A percentile compares a stretch with the other conserved stretches of the same genome.
These are phyloP conservation scores for Cuculus canorus DNA, from an alignment of 2,797 vertebrate species.

Conservation along the genomic window DNA sequence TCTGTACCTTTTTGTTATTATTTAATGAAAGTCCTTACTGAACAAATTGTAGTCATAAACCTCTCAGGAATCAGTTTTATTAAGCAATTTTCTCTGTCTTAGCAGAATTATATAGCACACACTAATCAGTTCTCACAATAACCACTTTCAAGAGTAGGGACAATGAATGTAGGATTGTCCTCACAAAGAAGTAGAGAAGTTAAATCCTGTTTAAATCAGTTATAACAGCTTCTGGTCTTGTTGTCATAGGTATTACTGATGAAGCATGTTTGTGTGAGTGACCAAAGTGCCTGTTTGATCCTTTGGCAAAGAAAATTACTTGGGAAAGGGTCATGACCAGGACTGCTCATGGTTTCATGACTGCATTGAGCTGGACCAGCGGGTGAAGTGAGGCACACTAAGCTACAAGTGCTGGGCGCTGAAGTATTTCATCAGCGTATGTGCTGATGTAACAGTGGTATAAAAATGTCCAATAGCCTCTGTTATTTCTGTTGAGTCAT, in stretches of 20 bases:
- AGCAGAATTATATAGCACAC: neutral
- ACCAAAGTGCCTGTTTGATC: neutral
- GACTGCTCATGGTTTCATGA: neutral
- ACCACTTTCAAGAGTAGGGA: neutral
- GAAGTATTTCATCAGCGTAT: neutral
- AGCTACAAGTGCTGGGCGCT: neutral
- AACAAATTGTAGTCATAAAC: neutral
- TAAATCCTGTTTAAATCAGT: neutral
- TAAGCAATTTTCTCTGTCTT: neutral
- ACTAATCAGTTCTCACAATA: neutral
- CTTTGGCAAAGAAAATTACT: neutral
- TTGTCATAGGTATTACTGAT: neutral
- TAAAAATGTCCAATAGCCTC: neutral
- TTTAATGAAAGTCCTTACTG: neutral
- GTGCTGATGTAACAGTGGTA: neutral
- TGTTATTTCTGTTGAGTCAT: neutral
- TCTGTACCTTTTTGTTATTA: neutral
- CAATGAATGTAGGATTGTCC: neutral
- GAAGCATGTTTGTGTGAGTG: neutral
- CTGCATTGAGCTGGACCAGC: neutral
- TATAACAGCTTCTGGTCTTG: neutral
- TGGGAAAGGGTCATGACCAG: neutral
- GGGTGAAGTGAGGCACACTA: neutral
- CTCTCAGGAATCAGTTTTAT: neutral
- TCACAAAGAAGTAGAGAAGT: neutral